Conservation (phyloP, 53 echinoderm and acorn worm species). For the Holothuria scabra region DNA sequence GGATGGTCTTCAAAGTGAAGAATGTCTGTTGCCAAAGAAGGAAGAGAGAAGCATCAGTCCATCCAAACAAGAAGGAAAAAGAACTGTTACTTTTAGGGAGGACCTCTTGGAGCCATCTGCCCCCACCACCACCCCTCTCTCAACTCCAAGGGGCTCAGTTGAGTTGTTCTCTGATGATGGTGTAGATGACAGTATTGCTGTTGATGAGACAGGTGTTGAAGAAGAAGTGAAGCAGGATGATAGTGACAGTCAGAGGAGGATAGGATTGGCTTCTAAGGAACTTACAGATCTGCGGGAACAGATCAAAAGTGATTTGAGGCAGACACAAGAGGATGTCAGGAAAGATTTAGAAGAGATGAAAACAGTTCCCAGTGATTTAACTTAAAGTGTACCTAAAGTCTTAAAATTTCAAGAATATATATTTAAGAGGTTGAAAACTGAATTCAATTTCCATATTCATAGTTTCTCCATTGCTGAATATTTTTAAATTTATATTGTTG, state of each 20-base stretch:
- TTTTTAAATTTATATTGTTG: no score
- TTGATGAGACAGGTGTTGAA: not conserved
- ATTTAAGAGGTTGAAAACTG: no score
- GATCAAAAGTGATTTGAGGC: conserved; percentile 71
- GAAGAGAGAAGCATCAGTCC: conserved; percentile 24
- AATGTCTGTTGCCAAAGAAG: conserved; percentile 22
- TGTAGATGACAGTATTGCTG: not conserved
- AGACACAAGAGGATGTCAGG: conserved; percentile 64
- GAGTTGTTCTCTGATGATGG: conserved; percentile 12
- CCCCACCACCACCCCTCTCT: conserved; percentile 76
- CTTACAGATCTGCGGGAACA: conserved; percentile 62
- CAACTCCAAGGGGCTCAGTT: conserved; percentile 74
- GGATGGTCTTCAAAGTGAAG: conserved; percentile 65
- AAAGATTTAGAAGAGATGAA: conserved; percentile 40
- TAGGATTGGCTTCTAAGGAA: conserved; percentile 18
- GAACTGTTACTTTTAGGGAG: conserved; percentile 80
- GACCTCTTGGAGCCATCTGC: conserved; percentile 62
- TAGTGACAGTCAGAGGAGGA: no score
- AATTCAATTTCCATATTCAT: no score
- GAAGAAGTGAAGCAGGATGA: not conserved
- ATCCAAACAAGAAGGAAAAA: conserved; percentile 62
- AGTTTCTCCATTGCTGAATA: no score
- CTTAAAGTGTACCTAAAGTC: no score
- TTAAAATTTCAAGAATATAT: no score
- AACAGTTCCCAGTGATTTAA: not conserved